Evolutionary conservation across 2,113 vertebrate species (phyloP), one percentile per base, ranked within the genome.

Genomic region (Lagopus leucura): DNA sequence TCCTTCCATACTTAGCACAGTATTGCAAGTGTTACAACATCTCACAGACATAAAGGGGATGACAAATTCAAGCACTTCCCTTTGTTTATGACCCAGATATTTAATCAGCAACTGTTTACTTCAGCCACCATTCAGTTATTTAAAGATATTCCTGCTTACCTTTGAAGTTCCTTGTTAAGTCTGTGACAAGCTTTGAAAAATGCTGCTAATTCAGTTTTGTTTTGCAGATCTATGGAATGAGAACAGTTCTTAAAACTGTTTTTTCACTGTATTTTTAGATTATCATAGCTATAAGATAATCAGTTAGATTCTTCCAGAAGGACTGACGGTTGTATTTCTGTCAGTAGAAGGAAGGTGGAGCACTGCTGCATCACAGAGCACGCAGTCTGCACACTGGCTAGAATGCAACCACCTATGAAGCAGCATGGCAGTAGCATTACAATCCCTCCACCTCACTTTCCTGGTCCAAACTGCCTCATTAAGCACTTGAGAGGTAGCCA

Each of bases 71-170:
- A 93, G 54, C 90, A 69, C 22, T 13, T 55, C 85, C n/a, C 92
- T 95, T 92, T 92, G 89, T 95, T 93, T 93, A 83, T 74, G 43
- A 82, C 75, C 57, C 88, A 73, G 54, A 69, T 89, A 64, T 20
- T 87, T 93, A 90, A 96, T 89, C 63, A 92, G 70, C 63, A 90
- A 74, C 58, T 89, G 76, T 86, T 93, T 93, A 87, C 24, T 71
- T 91, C 54, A 78, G 34, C 10, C 15, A 88, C 34, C 58, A 89
- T 86, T 88, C 81, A 78, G 70, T 64, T 92, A 72, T 38, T 61
- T 64, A 67, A 91, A 89, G 40, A 78, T 57, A 88, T 15, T 81
- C 34, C 66, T 74, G 42, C 42, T 82, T 60, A n/a, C 38, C 84
- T 96, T 89, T 95, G 93, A 88, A 90, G 73, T 94, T 89, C 75